Evolutionary conservation across 2,797 vertebrate genomes (phyloP), one percentile per base, ranked within the genome.

Genomic region (Synanceia verrucosa): DNA sequence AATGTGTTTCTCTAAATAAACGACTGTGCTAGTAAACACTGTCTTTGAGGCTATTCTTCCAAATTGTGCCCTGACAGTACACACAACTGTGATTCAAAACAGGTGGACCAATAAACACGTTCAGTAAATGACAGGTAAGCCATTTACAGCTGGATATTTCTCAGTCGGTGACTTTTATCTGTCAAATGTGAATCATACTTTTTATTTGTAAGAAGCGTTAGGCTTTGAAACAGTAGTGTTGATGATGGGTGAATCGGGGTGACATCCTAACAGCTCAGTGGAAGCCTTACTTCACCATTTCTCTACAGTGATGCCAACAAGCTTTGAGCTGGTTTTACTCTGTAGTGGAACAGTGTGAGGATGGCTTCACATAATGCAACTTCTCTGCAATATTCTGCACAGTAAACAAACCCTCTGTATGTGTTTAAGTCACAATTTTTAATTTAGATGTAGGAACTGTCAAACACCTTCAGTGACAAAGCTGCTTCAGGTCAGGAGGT

Each of bases 1-100:
- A 78, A 43, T 88, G 69, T 83, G 78, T 88, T 65, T 87, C 84
- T 93, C 85, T 91, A 91, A 93, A 94, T 94, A 94, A 93, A 94
- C 73, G 4, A 53, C 83, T 73, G 72, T 87, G 89, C 88, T 92
- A 93, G 91, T 82, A 82, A 86, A 78, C 34, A 47, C 2, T 59
- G 59, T 60, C 65, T 71, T 31, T 58, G 4, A 51, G 1, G 31
- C 10, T 31, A n/a, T 63, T 59, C 33, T 36, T 13, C 28, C 6
- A 53, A 69, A 63, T 26, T 50, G 24, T 37, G 34, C n/a, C 19
- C 26, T 55, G 37, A 52, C 23, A n/a, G 31, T 18, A 31, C 19
- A 31, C 1, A 67, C 11, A 43, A 59, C 57, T 69, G 33, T 19
- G 11, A 53, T 64, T 61, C 18, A 41, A 61, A 78, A 51, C 16